These are phyloP conservation scores for Cantharis lateralis DNA, from an alignment of 2,888 invertebrate genomes.

Conservation along the genomic window DNA sequence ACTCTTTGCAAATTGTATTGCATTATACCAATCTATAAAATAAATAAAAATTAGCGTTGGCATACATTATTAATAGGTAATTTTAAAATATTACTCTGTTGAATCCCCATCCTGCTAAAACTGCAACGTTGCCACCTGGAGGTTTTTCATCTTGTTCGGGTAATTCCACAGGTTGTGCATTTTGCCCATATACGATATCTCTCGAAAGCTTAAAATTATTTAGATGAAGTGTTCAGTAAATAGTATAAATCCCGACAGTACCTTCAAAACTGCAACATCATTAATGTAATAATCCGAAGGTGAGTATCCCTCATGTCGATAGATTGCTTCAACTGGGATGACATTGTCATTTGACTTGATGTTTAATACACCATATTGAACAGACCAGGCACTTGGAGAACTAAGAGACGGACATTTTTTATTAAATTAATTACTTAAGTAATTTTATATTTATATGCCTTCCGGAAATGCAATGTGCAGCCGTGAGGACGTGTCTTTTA, in stretches of 20 bases:
- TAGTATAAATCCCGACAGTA: not conserved
- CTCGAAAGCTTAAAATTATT: not conserved
- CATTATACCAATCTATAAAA: not conserved
- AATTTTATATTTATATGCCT: not conserved
- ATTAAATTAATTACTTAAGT: not conserved
- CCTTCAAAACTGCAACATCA: constrained; percentile 38
- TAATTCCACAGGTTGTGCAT: not conserved
- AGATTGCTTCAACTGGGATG: constrained; percentile 23
- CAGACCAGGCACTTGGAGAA: not conserved
- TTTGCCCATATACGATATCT: not conserved
- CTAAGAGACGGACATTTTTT: not conserved
- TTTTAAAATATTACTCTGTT: constrained; percentile 22
- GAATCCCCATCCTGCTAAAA: constrained; percentile 37
- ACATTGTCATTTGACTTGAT: constrained; percentile 16
- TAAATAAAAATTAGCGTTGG: not conserved
- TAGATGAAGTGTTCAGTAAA: not conserved
- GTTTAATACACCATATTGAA: constrained; percentile 32
- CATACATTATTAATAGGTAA: not conserved
- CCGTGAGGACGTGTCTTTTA: constrained; percentile 30
- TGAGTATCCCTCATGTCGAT: constrained; percentile 24
- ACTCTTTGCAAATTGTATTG: constrained; percentile 52
- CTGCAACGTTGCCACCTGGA: constrained; percentile 13
- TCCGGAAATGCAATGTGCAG: constrained; percentile 31
- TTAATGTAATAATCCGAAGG: constrained; percentile 24
- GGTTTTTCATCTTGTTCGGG: not conserved